Conservation (phyloP, 23 tunicate genomes). For the Clavelina lepadiformis region DNA sequence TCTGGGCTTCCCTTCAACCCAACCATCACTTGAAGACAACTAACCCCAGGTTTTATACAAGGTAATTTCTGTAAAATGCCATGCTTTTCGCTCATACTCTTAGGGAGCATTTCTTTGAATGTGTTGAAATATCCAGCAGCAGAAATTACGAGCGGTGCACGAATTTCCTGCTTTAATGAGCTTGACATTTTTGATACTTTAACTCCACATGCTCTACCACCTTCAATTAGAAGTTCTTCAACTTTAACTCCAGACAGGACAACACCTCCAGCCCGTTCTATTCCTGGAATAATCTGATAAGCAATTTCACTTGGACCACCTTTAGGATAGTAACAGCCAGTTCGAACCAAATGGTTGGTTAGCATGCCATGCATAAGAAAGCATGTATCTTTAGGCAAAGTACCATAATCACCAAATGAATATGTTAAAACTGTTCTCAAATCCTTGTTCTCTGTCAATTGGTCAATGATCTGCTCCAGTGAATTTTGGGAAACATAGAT, state of each 20-base stretch:
- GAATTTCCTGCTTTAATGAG: slow-evolving; percentile 13
- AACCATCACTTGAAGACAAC: slow-evolving; percentile 77
- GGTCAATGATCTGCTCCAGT: slow-evolving; percentile 33
- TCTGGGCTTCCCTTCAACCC: slow-evolving; percentile 67
- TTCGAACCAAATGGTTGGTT: slow-evolving; percentile 53
- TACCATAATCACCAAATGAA: slow-evolving; percentile 94
- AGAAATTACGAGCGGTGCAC: slow-evolving; percentile 54
- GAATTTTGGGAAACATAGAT: slow-evolving; percentile 19
- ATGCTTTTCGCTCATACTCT: slow-evolving; percentile 12
- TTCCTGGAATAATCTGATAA: slow-evolving; percentile 82
- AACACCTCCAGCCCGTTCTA: slow-evolving; percentile 58
- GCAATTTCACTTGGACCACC: slow-evolving; percentile 92
- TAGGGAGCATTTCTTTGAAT: slow-evolving; percentile 35
- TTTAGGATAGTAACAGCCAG: slow-evolving; percentile 71
- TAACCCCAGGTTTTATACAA: slow-evolving; percentile 14
- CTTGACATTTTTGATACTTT: neutral
- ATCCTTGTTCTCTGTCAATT: slow-evolving; percentile 53
- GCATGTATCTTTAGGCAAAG: slow-evolving; percentile 16
- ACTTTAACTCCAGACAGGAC: slow-evolving; percentile 53
- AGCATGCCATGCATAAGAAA: slow-evolving; percentile 85
- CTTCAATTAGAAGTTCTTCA: slow-evolving; percentile 39
- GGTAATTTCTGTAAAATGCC: slow-evolving; percentile 9
- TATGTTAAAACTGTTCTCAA: slow-evolving; percentile 52
- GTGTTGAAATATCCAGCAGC: slow-evolving; percentile 80
- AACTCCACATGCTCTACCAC: slow-evolving; percentile 51